These are phyloP conservation scores for Drosophila novamexicana DNA, from an alignment of 1,140 invertebrate genomes.

Conservation along the genomic window DNA sequence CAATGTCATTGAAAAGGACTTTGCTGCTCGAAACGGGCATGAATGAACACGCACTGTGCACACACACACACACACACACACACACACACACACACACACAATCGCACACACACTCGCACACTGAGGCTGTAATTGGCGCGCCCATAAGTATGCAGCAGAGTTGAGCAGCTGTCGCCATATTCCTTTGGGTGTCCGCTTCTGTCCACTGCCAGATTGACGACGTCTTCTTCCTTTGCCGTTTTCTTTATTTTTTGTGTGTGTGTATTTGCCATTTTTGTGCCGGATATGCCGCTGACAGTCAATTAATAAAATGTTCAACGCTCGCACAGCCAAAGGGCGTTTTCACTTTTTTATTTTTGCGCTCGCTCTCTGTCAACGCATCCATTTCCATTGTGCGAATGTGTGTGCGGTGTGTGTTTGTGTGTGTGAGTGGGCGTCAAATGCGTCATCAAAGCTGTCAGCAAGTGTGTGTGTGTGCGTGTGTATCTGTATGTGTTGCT, in stretches of 20 bases:
- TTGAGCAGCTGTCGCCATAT: slow-evolving; percentile 26
- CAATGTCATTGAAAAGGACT: slow-evolving; percentile 69
- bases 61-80: not conserved
- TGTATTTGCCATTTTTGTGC: slow-evolving; percentile 6
- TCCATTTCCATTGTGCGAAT: slow-evolving; percentile 3
- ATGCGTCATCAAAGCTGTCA: slow-evolving; percentile 47
- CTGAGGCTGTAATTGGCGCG: slow-evolving; percentile 14
- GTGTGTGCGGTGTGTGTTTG: not conserved
- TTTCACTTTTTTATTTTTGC: slow-evolving; percentile 30
- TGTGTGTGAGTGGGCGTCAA: slow-evolving; percentile 45
- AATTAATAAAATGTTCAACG: slow-evolving; percentile 68
- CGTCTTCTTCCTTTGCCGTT: slow-evolving; percentile 1
- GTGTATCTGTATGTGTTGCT: not conserved
- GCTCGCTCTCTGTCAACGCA: not conserved
- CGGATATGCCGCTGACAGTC: slow-evolving; percentile 65
- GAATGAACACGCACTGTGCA: slow-evolving; percentile 34
- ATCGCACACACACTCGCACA: not conserved
- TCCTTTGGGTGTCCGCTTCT: not conserved
- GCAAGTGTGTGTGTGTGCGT: not conserved
- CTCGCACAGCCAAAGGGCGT: slow-evolving; percentile 53
- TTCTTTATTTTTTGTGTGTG: slow-evolving; percentile 4
- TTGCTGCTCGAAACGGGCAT: slow-evolving; percentile 48
- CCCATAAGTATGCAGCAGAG: slow-evolving; percentile 19
- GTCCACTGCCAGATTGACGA: slow-evolving; percentile 14
- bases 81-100: not conserved